Base-by-base conservation (phyloP, 2,113 vertebrate genomes). In the Amphiprion percula region DNA sequence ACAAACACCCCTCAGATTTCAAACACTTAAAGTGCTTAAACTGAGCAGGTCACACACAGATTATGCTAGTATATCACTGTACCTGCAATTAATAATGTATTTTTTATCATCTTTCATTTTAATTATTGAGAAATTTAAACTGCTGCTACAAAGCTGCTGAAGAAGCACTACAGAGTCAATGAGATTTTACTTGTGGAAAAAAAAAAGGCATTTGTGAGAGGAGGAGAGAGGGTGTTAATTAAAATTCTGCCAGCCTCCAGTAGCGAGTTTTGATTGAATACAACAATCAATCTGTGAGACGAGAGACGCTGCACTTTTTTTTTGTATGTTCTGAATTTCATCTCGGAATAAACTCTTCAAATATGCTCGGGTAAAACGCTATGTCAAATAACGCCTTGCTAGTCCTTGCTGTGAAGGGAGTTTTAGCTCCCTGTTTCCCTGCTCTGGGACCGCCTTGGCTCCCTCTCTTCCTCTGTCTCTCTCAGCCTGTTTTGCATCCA, bases 401-500 rank as follows among this genome's bases (percentile, higher is more conserved):
- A 76, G 67, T 19, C 70, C 63, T 80, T 1, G 64, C 52, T 77
- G 83, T 74, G 77, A 74, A 41, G 79, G 68, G 85, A 86, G 65
- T 56, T 80, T 84, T 68, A 19, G 66, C 68, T 89, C 80, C 89
- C 77, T 15, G 14, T 26, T 17, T 83, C 89, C 87, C 91, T 68
- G 82, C 78, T 56, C 68, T 9, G 87, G 80, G 90, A 84, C 69
- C 28, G 1, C 5, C 62, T 61, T 1, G 53, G 58, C 82, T 89
- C 74, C 83, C 80, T 72, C 71, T 74, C 71, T 79, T 76, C 55
- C 80, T 83, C 74, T 4, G 2, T 72, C 65, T 87, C 70, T 61
- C 68, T 58, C 60, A 30, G 87, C 52, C 86, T 87, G 84, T 63
- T 91, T 89, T 85, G 79, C 91, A 88, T 88, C 84, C 77, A 37